Evolutionary conservation across 2,797 vertebrate species (phyloP), one percentile per base, ranked within the genome.

Genomic region (Typhlichthys eigenmanni): DNA sequence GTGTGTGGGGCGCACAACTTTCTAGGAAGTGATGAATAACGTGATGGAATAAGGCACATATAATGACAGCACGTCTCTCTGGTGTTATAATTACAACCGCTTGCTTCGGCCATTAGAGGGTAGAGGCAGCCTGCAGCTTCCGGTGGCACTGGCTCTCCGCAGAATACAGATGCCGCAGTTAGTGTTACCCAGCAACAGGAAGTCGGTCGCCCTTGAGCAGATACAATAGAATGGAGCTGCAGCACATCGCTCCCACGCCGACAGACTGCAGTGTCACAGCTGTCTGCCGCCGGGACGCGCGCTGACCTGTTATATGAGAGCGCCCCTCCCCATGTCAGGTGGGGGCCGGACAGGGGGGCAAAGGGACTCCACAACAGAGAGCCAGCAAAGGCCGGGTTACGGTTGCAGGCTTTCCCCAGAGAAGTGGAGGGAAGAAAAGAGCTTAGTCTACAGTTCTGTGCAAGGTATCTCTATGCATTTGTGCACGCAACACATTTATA

Each of bases 141-240:
- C 83, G 77, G 83, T 49, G 14, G 67, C 63, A 32, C 67, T 78
- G 76, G 69, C 54, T 58, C 58, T 13, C 74, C 46, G 24, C 24
- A 29, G 90, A 88, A 92, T 92, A 80, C 83, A 84, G 90, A 92
- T 85, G 75, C 60, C 29, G 66, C 78, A 84, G 87, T 92, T 90
- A 90, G 75, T 63, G 83, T 85, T 76, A 80, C 84, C 80, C 77
- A 75, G 88, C 87, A 88, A 90, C 88, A 87, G 85, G 86, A 90
- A 88, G 84, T 82, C 55, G 68, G 71, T 66, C 85, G 83, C 74
- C 78, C 82, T 84, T 75, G 70, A 82, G 83, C 74, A 61, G 75
- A 79, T 62, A 61, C 24, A 24, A 54, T 76, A 76, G 79, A 77
- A 63, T 32, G 55, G 68, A 69, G 62, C 58, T 73, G 84, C 24